These are phyloP conservation scores for Scaptomyza cyrtandrae DNA, from an alignment of 2,888 invertebrate genomes.

Conservation along the genomic window DNA sequence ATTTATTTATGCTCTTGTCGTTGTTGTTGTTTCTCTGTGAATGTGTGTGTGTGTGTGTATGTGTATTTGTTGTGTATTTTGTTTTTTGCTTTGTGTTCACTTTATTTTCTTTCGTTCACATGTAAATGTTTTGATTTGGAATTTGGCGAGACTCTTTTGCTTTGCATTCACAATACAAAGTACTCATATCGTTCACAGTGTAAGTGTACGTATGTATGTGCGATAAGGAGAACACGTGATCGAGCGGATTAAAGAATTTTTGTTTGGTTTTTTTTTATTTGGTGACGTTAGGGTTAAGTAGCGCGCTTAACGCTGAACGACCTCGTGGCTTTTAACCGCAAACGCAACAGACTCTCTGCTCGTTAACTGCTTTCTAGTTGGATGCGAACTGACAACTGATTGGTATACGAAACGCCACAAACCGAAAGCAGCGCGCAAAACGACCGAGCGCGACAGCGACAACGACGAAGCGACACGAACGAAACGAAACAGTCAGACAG, in stretches of 20 bases:
- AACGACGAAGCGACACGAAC: conserved; percentile 53
- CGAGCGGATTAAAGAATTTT: conserved; percentile 36
- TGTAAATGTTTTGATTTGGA: conserved; percentile 53
- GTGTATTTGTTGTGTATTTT: conserved; percentile 25
- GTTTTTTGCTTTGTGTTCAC: conserved; percentile 35
- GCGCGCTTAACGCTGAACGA: conserved; percentile 77
- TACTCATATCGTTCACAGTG: conserved; percentile 27
- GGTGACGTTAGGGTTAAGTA: conserved; percentile 62
- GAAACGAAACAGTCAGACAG: conserved; percentile 6
- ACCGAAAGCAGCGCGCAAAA: conserved; percentile 52
- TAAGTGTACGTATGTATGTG: background rate
- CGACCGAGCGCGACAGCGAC: conserved; percentile 33
- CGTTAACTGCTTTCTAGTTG: conserved; percentile 84
- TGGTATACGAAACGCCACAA: conserved; percentile 63
- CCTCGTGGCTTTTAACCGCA: conserved; percentile 85
- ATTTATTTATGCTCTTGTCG: conserved; percentile 29
- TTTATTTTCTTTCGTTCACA: conserved; percentile 30
- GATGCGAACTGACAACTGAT: conserved; percentile 85
- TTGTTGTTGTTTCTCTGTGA: conserved; percentile 8
- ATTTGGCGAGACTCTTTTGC: conserved; percentile 18
- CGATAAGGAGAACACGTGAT: conserved; percentile 45
- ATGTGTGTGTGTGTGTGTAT: conserved; percentile 2
- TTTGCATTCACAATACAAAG: conserved; percentile 24
- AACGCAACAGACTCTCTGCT: conserved; percentile 81
- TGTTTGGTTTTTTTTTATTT: conserved; percentile 6